Base-by-base conservation (phyloP, 2,113 vertebrate genomes). In the Carettochelys insculpta region DNA sequence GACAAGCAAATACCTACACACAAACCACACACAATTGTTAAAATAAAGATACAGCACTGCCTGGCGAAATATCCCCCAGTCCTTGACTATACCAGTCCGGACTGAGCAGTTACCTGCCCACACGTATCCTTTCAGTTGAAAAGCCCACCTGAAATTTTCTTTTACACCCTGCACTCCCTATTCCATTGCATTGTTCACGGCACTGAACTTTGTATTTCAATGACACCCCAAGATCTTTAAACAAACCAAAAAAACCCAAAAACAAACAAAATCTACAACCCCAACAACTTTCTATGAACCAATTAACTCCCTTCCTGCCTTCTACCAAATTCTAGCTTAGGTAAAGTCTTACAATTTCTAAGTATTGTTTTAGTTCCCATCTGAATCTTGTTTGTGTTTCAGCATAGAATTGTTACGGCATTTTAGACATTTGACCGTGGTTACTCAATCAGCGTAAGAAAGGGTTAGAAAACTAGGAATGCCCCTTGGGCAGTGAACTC, bases 11-110 rank as follows among this genome's bases (percentile, higher is more conserved):
- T 84, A 92, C n/a, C 73, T 87, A 86, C 65, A 85, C 50, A 89
- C 79, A 96, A 96, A 89, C n/a, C 25, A 95, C 91, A 81, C 20
- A 90, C 84, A 34, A 87, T 1, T 47, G 53, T 77, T 43, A 93
- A 93, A 92, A 86, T 65, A 94, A 88, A 88, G 92, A 94, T n/a
- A 82, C 19, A 81, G 19, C 89, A 19, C 52, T 87, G 82, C 50
- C 6, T 82, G 43, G 22, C 56, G 1, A 34, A 89, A 95, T 38
- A 34, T 48, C 12, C 31, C 10, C 51, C 6, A 77, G 65, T 50
- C 2, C 68, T 91, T 0, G 0, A 61, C 75, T 50, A 75, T 88
- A 86, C 38, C 77, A 92, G 13, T 77, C 65, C 27, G 87, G 43
- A 86, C 4, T 85, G 78, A 5, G 61, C 88, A 93, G 71, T 2